phyloP scores from a whole-genome alignment of 2,888 invertebrate genomes.

The Aporophyla lueneburgensis region DNA sequence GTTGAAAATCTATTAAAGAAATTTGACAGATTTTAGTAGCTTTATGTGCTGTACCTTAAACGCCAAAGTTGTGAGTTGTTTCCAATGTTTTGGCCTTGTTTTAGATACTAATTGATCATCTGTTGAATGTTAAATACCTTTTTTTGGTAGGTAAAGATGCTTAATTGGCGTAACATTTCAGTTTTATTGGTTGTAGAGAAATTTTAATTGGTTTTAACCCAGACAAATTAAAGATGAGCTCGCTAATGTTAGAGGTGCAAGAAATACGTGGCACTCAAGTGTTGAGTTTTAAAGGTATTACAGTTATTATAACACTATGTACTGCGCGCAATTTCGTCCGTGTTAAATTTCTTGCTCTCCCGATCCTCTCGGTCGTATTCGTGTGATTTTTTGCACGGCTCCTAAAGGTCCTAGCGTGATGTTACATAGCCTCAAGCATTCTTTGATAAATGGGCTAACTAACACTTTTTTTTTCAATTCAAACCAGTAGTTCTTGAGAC shows the following conservation, averaged over 20 bases:
- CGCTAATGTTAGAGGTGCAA: background rate
- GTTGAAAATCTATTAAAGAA: too few relatives aligned
- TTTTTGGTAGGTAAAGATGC: slow-evolving; percentile 2
- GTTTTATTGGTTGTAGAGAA: slow-evolving; percentile 22
- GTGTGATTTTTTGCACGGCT: too few relatives aligned
- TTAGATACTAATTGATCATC: slow-evolving; percentile 24
- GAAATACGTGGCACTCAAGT: background rate
- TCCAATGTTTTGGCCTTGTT: slow-evolving; percentile 12
- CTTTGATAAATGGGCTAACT: too few relatives aligned
- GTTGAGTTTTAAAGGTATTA: background rate
- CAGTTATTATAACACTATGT: too few relatives aligned
- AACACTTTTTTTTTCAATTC: too few relatives aligned
- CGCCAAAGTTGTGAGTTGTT: background rate
- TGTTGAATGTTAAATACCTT: slow-evolving; percentile 12
- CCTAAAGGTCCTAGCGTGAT: too few relatives aligned
- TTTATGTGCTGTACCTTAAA: background rate
- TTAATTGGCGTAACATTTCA: slow-evolving; percentile 23
- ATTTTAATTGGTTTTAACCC: slow-evolving; percentile 17
- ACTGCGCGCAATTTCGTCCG: too few relatives aligned
- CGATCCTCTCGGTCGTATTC: too few relatives aligned
- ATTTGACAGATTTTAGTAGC: too few relatives aligned
- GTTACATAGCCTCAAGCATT: too few relatives aligned
- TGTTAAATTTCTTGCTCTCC: too few relatives aligned
- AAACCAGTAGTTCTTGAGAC: too few relatives aligned
- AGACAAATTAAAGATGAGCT: background rate